These are phyloP conservation scores for Hymenochirus boettgeri DNA, from an alignment of 2,113 vertebrate species.

Conservation along the genomic window DNA sequence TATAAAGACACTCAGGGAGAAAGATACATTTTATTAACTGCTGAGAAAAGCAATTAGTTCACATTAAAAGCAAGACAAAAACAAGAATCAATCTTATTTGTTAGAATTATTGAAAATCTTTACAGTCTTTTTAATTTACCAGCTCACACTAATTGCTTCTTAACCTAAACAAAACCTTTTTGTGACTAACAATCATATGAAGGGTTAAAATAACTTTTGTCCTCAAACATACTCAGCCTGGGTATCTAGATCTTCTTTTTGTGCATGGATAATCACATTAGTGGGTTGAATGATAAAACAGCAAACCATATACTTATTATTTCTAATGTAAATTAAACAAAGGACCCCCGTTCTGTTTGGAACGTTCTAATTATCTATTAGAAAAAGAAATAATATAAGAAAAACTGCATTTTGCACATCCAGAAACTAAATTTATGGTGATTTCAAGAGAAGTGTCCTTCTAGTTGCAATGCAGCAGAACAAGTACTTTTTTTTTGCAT, in stretches of 20 bases:
- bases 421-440: not conserved
- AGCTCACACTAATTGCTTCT: too few relatives aligned
- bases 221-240: too few relatives aligned
- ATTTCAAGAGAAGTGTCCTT: not conserved
- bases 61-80: not conserved
- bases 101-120: not conserved
- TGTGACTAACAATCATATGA: not conserved
- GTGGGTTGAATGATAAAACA: too few relatives aligned
- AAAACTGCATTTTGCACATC: not conserved
- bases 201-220: too few relatives aligned
- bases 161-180: too few relatives aligned
- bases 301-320: too few relatives aligned
- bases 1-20: slow-evolving; percentile 19
- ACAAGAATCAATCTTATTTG: too few relatives aligned
- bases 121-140: not conserved
- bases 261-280: too few relatives aligned
- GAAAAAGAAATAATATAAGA: not conserved
- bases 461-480: slow-evolving; percentile 8
- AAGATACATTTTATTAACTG: not conserved
- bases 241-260: too few relatives aligned
- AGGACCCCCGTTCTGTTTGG: too few relatives aligned
- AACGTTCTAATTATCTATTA: too few relatives aligned
- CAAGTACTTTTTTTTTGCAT: slow-evolving; percentile 14
- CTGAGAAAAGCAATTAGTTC: not conserved
- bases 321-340: too few relatives aligned